phyloP scores from a whole-genome alignment of 2,888 invertebrate species.

The Lochmaea crataegi region DNA sequence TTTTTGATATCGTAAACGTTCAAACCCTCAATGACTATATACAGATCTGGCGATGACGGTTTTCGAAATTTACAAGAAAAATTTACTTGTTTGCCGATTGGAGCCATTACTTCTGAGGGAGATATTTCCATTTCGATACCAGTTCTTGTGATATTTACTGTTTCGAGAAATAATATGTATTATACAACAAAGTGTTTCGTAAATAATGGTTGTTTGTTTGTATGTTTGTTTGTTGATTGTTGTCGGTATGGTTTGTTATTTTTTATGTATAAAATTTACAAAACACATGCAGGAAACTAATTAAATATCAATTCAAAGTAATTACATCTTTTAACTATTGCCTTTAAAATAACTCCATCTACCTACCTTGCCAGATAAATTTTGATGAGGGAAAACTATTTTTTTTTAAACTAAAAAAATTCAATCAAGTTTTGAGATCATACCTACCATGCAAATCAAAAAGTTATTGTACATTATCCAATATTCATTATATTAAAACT shows the following conservation, averaged over 20 bases:
- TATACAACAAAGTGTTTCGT: neutral
- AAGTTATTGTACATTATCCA: too few relatives aligned
- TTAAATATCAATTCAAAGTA: too few relatives aligned
- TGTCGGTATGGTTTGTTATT: neutral
- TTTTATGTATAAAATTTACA: neutral
- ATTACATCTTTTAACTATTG: too few relatives aligned
- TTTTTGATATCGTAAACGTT: constrained; percentile 43
- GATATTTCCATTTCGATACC: constrained; percentile 63
- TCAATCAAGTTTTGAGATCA: neutral
- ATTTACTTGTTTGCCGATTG: constrained; percentile 61
- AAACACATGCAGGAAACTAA: too few relatives aligned
- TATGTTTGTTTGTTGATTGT: too few relatives aligned
- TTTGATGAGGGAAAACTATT: neutral
- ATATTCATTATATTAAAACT: constrained; percentile 13
- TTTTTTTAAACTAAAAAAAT: neutral
- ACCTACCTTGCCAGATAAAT: neutral
- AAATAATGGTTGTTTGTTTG: too few relatives aligned
- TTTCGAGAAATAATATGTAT: constrained; percentile 32
- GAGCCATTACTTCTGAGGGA: constrained; percentile 64
- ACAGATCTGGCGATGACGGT: constrained; percentile 44
- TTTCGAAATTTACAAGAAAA: constrained; percentile 68
- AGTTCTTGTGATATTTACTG: constrained; percentile 30
- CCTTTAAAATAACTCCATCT: too few relatives aligned
- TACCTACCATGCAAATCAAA: neutral
- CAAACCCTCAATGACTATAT: constrained; percentile 48